Base-by-base conservation (phyloP, 2,888 invertebrate genomes). In the Xestobium rufovillosum region DNA sequence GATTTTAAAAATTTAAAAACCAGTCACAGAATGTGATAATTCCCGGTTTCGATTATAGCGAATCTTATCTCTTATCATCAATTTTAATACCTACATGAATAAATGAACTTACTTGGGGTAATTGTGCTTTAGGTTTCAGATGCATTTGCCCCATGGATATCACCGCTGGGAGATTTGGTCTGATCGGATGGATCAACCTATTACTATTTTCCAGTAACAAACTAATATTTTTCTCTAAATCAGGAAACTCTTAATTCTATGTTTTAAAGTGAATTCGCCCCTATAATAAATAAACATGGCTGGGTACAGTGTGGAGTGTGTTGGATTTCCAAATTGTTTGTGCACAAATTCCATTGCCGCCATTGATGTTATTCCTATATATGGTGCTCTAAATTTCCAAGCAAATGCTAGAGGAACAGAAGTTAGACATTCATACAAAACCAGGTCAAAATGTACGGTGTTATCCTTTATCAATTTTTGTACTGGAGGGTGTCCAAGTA, bases 171-270 rank as follows among this genome's bases (percentile, higher is more conserved):
- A 68, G 59, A 2, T 60, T 49, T 1, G 69, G 67, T 12, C 60
- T 50, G 29, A 60, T 58, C 2, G 47, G 49, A 19, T 55, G 56
- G 51, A 62, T 59, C 9, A 63, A 41, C 0, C 61, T 60, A 50
- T 69, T 59, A 2, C 53, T 48, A 35, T 69, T 69, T 2, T 65
- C 23, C 36, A 70, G 58, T 9, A 67, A 16, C 54, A 69, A 50
- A 14, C 65, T 60, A 12, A 64, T 33, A 29, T 55, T 48, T 9
- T 34, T 45, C 30, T 49, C 45, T 8, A 60, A 38, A 14, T 52
- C 49, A n/a, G n/a, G n/a, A n/a, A n/a, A n/a, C n/a, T n/a, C n/a
- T n/a, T n/a, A n/a, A n/a, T n/a, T n/a, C n/a, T n/a, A n/a, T n/a
- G n/a, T n/a, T n/a, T n/a, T n/a, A n/a, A n/a, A 23, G n/a, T 8